Evolutionary conservation across 2,113 vertebrate genomes (phyloP), one percentile per base, ranked within the genome.

Genomic region (Lathamus discolor): DNA sequence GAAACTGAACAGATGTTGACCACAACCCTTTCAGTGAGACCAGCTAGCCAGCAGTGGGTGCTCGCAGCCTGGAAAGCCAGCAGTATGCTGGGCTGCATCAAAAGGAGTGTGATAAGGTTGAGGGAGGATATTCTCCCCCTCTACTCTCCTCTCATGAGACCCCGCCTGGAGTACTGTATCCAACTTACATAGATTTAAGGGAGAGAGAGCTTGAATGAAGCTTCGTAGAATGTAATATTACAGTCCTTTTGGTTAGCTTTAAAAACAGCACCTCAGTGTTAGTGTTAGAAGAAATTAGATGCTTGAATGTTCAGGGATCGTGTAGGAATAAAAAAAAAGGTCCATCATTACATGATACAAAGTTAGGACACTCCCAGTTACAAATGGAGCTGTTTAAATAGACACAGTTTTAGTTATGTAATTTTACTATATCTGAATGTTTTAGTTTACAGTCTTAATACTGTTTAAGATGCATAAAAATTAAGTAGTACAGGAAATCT

Each of bases 381-480:
- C 82, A 95, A 95, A 66, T 76, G 23, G 27, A 90, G 27, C 1
- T 3, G 11, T 73, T 81, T 46, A 91, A 89, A 75, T 49, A 90
- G 64, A 27, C 11, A 61, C 5, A 18, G 11, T 55, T 90, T 88
- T 86, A 74, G 48, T 88, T 72, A 17, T 78, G 15, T 86, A 31
- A 39, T 86, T 82, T 95, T 46, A 37, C 88, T 88, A 39, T 24
- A 86, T 86, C n/a, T 48, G 35, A 69, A n/a, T 39, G 24, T 49
- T 75, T 90, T 77, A 41, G 35, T 95, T 95, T 83, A 78, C 43
- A 78, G 48, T 83, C 39, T 78, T 81, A 94, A 88, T 96, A 29
- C 61, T 54, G 9, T 49, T 83, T 92, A 64, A 57, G 49, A 23
- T 75, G 29, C 57, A 24, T 88, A 48, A 46, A 80, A 86, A 63